Conservation (phyloP, 1,140 invertebrate genomes). For the Drosophila nebulosa region DNA sequence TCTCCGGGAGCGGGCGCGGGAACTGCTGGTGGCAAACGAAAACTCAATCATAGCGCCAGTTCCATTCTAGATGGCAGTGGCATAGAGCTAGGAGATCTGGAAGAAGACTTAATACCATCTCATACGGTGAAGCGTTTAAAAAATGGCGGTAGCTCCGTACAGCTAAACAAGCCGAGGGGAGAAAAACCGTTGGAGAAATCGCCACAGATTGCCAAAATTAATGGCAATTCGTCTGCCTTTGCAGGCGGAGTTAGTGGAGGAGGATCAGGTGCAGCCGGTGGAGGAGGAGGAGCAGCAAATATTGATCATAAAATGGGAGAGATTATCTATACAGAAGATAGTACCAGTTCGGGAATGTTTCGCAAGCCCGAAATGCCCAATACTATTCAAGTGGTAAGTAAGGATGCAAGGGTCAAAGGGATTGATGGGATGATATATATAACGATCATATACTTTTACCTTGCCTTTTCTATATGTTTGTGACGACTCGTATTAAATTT, state of each 20-base stretch:
- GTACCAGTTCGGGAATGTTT: slow-evolving; percentile 69
- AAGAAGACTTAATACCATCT: slow-evolving; percentile 71
- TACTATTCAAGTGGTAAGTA: slow-evolving; percentile 50
- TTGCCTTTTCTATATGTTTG: neutral
- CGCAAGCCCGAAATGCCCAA: slow-evolving; percentile 73
- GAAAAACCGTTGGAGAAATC: slow-evolving; percentile 23
- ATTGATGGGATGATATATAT: no score
- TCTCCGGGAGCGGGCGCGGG: no score
- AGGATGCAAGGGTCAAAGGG: no score
- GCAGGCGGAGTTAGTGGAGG: neutral
- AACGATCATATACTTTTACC: no score
- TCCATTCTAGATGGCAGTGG: slow-evolving; percentile 48
- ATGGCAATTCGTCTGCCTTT: slow-evolving; percentile 46
- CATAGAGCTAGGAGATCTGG: slow-evolving; percentile 70
- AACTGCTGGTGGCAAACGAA: slow-evolving; percentile 66
- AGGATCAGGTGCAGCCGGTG: neutral
- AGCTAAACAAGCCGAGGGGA: slow-evolving; percentile 66
- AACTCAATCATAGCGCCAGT: slow-evolving; percentile 65
- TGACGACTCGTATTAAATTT: no score
- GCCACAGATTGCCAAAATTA: slow-evolving; percentile 43
- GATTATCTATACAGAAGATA: slow-evolving; percentile 76
- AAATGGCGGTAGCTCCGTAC: slow-evolving; percentile 76
- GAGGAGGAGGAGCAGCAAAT: neutral
- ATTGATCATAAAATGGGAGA: slow-evolving; percentile 66
- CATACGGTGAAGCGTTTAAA: slow-evolving; percentile 77